Evolutionary conservation across 2,113 vertebrate species (phyloP).

Genomic region (Orientallactaga bullata): DNA sequence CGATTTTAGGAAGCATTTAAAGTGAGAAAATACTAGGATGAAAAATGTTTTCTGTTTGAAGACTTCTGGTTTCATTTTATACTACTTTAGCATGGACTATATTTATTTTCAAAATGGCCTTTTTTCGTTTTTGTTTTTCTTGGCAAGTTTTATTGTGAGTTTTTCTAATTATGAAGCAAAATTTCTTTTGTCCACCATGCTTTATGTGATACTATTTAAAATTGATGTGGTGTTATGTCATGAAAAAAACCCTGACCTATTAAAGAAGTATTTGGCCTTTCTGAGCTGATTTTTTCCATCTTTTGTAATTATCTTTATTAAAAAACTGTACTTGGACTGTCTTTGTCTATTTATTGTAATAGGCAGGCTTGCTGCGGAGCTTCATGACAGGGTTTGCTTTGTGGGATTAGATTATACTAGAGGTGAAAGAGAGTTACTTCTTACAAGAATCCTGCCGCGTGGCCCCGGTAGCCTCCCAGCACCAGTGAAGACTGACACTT

Average conservation of each 20-base stretch:
- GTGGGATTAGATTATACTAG: background rate
- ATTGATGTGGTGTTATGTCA: constrained; percentile 91
- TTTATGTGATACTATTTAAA: constrained; percentile 93
- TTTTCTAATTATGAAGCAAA: constrained; percentile 91
- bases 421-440: background rate
- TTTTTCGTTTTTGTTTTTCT: constrained; percentile 85
- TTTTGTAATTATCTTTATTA: constrained; percentile 94
- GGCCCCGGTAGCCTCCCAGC: background rate
- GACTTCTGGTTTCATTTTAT: constrained; percentile 89
- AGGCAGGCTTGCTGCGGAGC: background rate
- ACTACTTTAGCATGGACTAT: constrained; percentile 91
- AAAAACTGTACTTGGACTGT: constrained; percentile 86
- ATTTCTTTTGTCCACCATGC: constrained; percentile 90
- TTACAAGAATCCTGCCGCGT: too few species aligned
- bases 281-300: constrained; percentile 90
- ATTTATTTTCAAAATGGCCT: constrained; percentile 92
- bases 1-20: constrained; percentile 82
- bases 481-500: background rate
- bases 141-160: constrained; percentile 91
- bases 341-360: constrained; percentile 83
- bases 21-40: constrained; percentile 79
- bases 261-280: constrained; percentile 91
- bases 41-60: constrained; percentile 84
- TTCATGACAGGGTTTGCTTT: background rate
- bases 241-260: constrained; percentile 88